Evolutionary conservation across 2,888 invertebrate species (phyloP), one percentile per base, ranked within the genome.

Genomic region (Lathronympha strigana): DNA sequence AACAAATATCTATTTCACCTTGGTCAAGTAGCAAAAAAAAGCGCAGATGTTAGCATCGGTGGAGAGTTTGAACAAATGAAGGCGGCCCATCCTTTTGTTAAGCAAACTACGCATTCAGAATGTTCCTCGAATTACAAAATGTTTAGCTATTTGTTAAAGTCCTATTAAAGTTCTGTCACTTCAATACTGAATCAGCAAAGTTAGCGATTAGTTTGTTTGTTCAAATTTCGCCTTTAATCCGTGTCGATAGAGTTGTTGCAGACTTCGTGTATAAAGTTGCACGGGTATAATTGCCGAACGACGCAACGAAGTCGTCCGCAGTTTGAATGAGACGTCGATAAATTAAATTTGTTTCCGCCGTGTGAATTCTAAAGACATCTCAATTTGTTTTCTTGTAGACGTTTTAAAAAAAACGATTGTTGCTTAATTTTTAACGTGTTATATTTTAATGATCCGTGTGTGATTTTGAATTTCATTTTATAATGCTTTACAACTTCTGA

Each of bases 101-200:
- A 83, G 77, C 80, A 85, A 88, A 88, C 87, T 85, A 85, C 80
- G 85, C 81, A 86, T 89, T 88, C 82, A 86, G 84, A 80, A 83
- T 84, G 83, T 92, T 91, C 90, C 76, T 78, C 87, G 91, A 90
- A 91, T 90, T 84, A 87, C 87, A 84, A 87, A 91, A 88, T 87
- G 87, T 87, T 92, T 91, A 88, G 88, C 86, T 89, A 91, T 92
- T 91, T 91, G 91, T 92, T 90, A 90, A 88, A 90, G 79, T 88
- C 86, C 87, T 85, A 91, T 92, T 91, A 90, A 66, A 84, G 88
- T 84, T 87, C 81, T 87, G 89, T 88, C 89, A 88, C 86, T 86
- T 86, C 79, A 77, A 80, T 78, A 77, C 78, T 76, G 77, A 76
- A 72, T 77, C 75, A 69, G 70, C 84, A 79, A 85, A 78, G 47